Evolutionary conservation across 2,888 invertebrate species (phyloP).

Genomic region (Platycheirus rosarum): DNA sequence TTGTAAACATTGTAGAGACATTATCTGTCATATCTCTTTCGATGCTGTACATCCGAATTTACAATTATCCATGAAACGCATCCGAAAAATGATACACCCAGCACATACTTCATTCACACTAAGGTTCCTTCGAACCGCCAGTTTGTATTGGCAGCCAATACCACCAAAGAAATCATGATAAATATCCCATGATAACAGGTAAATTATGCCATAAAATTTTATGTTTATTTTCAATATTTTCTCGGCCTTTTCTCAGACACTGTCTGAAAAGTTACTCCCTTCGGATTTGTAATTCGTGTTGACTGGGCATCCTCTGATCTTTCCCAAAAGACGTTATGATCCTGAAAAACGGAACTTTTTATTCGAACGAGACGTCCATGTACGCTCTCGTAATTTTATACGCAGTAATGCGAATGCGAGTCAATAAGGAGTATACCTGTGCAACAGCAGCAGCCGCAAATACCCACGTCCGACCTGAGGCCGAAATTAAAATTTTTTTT

Average conservation of each 20-base stretch:
- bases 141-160: slow-evolving; percentile 22
- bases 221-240: slow-evolving; percentile 73
- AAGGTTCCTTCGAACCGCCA: slow-evolving; percentile 5
- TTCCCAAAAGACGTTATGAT: slow-evolving; percentile 29
- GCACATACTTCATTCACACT: slow-evolving; percentile 67
- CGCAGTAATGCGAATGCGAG: slow-evolving; percentile 61
- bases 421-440: slow-evolving; percentile 59
- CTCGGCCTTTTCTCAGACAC: not conserved
- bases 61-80: slow-evolving; percentile 15
- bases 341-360: slow-evolving; percentile 34
- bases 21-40: slow-evolving; percentile 11
- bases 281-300: slow-evolving; percentile 41
- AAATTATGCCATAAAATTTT: slow-evolving; percentile 74
- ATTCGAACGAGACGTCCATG: slow-evolving; percentile 35
- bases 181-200: slow-evolving; percentile 65
- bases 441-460: slow-evolving; percentile 54
- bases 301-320: slow-evolving; percentile 51
- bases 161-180: slow-evolving; percentile 56
- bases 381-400: slow-evolving; percentile 71
- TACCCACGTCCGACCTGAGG: slow-evolving; percentile 67
- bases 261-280: slow-evolving; percentile 37
- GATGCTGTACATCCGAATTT: not conserved
- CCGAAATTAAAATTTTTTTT: slow-evolving; percentile 34
- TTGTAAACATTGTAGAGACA: slow-evolving; percentile 27
- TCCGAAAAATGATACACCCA: slow-evolving; percentile 23